These are phyloP conservation scores for Cisticola juncidis DNA, from an alignment of 2,113 vertebrate species.

Conservation along the genomic window DNA sequence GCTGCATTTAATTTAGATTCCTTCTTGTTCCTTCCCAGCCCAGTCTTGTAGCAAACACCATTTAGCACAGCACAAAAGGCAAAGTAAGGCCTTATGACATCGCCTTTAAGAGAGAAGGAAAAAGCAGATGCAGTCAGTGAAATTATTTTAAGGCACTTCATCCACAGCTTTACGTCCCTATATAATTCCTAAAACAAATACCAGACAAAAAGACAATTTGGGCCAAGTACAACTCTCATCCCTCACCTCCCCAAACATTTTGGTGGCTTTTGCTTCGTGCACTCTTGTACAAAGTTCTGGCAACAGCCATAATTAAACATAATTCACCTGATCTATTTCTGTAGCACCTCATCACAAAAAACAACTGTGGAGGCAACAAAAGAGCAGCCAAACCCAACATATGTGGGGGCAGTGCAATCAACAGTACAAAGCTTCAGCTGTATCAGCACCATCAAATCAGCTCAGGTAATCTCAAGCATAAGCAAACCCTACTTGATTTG, in stretches of 20 bases:
- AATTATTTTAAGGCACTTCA: neutral
- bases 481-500: neutral
- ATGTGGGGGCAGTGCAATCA: fast-evolving
- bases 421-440: neutral
- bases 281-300: neutral
- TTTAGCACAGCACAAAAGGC: conserved; percentile 91
- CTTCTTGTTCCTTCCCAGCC: conserved; percentile 89
- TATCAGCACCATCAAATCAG: neutral
- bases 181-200: neutral
- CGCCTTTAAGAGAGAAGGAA: conserved; percentile 67
- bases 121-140: neutral
- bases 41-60: conserved; percentile 85
- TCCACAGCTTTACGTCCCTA: neutral
- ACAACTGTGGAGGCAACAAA: neutral
- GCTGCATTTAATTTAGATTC: conserved; percentile 85
- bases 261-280: fast-evolving
- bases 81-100: conserved; percentile 81
- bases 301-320: neutral
- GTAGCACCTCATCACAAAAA: neutral
- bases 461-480: neutral
- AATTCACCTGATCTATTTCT: neutral
- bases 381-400: neutral
- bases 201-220: neutral
- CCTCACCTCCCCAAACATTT: neutral
- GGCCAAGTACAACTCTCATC: neutral